phyloP scores from a whole-genome alignment of 2,888 invertebrate genomes.

The Poecilus cupreus region DNA sequence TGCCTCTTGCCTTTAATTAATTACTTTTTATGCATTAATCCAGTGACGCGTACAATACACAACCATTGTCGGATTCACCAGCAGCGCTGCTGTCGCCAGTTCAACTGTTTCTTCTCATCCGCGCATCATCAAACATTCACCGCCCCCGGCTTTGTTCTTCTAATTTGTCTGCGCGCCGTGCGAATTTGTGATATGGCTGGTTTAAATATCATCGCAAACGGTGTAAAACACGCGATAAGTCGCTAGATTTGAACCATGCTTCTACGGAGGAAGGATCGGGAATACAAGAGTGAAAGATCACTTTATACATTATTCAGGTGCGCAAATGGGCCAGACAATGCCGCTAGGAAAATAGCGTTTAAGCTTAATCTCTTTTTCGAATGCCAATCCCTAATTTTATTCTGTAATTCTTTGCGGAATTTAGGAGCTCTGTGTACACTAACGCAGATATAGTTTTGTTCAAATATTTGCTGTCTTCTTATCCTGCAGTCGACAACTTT shows the following conservation, averaged over 20 bases:
- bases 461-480: neutral
- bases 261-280: neutral
- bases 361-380: neutral
- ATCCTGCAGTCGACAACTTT: too few species aligned
- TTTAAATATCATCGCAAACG: slow-evolving; percentile 48
- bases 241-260: neutral
- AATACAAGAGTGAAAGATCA: neutral
- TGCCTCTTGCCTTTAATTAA: slow-evolving; percentile 42
- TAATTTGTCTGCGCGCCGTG: slow-evolving; percentile 57
- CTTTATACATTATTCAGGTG: neutral
- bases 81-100: neutral
- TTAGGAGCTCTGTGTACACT: neutral
- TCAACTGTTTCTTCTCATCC: slow-evolving; percentile 24
- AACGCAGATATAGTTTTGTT: too few species aligned
- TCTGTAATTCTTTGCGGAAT: neutral
- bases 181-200: slow-evolving; percentile 47
- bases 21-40: slow-evolving; percentile 46
- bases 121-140: slow-evolving; percentile 52
- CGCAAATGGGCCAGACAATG: neutral
- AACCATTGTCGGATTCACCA: neutral
- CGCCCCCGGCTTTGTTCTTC: slow-evolving; percentile 51
- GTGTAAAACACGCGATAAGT: slow-evolving; percentile 36
- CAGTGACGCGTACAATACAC: slow-evolving; percentile 49
- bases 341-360: neutral
- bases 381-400: neutral